These are phyloP conservation scores for Brachionus sp. DNA, from an alignment of 1,140 invertebrate species.

Conservation along the genomic window DNA sequence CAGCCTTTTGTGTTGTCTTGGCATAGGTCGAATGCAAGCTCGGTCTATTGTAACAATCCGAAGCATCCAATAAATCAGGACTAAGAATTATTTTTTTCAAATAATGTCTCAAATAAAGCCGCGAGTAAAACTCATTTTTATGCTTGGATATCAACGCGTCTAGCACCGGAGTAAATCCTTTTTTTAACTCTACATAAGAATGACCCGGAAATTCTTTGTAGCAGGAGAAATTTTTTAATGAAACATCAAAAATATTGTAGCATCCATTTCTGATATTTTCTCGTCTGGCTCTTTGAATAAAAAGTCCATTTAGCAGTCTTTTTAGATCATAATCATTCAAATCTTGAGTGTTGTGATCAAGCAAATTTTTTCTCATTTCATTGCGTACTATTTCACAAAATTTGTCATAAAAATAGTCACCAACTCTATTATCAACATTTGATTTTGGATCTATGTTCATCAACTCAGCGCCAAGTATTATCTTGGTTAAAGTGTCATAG, in stretches of 20 bases:
- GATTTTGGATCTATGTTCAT: not conserved
- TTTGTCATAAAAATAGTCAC: constrained; percentile 39
- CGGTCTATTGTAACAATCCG: not conserved
- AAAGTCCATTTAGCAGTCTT: not conserved
- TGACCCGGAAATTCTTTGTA: constrained; percentile 41
- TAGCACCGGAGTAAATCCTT: constrained; percentile 21
- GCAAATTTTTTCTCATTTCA: constrained; percentile 22
- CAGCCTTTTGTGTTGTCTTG: not conserved
- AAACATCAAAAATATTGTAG: constrained; percentile 42
- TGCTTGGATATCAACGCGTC: not conserved
- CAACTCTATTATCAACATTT: constrained; percentile 4
- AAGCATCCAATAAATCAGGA: not conserved
- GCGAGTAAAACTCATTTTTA: constrained; percentile 12
- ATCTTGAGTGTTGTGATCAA: not conserved
- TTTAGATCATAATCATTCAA: constrained; percentile 13
- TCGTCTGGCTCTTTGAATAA: not conserved
- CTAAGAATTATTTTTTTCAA: constrained; percentile 42
- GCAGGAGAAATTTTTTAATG: constrained; percentile 15
- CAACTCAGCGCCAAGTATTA: constrained; percentile 16
- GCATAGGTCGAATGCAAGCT: constrained; percentile 17
- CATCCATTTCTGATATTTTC: constrained; percentile 41
- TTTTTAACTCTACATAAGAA: constrained; percentile 34
- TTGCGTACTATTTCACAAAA: constrained; percentile 31
- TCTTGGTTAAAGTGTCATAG: constrained; percentile 13
- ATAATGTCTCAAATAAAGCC: not conserved